phyloP scores from a whole-genome alignment of 2,797 vertebrate species.

The Mormyrops attenuatus region DNA sequence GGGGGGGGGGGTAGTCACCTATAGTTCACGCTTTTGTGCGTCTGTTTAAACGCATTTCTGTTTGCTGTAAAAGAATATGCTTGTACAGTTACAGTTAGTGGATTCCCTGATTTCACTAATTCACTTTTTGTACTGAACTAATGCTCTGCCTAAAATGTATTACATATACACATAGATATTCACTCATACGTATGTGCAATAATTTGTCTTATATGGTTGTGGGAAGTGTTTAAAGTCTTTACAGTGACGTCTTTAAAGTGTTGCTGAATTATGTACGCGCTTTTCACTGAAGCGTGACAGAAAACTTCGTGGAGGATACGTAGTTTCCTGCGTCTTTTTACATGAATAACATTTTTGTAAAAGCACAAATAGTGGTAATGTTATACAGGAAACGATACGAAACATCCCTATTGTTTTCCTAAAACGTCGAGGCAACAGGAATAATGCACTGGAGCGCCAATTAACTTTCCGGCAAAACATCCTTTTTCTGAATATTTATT shows the following conservation, averaged over 20 bases:
- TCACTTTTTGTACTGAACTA: neutral
- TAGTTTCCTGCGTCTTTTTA: neutral
- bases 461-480: constrained; percentile 25
- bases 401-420: constrained; percentile 10
- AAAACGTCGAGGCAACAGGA: neutral
- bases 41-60: neutral
- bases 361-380: neutral
- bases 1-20: neutral
- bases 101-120: neutral
- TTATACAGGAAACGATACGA: constrained; percentile 10
- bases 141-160: neutral
- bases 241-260: neutral
- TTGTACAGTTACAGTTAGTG: neutral
- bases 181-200: neutral
- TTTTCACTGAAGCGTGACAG: neutral
- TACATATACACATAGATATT: neutral
- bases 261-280: neutral
- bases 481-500: constrained; percentile 15
- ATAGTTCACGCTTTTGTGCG: neutral
- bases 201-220: neutral
- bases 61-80: neutral
- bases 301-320: neutral
- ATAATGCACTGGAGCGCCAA: constrained; percentile 1
- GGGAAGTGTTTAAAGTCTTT: neutral
- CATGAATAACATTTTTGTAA: constrained; percentile 6